These are phyloP conservation scores for Astreopora myriophthalma DNA, from an alignment of 64 coral and sea anemone species.

Conservation along the genomic window DNA sequence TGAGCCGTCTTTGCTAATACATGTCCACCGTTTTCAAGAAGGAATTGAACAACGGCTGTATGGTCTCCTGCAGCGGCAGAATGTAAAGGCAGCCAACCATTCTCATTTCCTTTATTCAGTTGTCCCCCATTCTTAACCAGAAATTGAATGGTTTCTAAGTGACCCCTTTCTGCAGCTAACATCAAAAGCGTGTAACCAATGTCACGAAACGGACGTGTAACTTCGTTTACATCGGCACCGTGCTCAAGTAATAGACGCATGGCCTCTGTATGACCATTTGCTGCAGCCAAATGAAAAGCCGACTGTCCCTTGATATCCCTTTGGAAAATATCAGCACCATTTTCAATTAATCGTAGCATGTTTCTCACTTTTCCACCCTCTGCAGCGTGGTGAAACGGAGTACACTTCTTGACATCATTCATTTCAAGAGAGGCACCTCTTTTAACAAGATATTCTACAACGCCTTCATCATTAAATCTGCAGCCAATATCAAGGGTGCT, in stretches of 20 bases:
- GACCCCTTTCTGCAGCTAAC: background rate
- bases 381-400: background rate
- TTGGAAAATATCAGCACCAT: background rate
- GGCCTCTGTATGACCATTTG: background rate
- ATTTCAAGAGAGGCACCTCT: background rate
- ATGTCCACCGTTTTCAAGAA: background rate
- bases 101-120: background rate
- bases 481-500: slow-evolving; percentile 69
- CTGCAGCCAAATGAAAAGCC: background rate
- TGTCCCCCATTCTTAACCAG: background rate
- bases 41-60: background rate
- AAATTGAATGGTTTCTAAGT: background rate
- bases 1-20: background rate
- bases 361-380: background rate
- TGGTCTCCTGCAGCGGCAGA: background rate
- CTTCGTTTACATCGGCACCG: background rate
- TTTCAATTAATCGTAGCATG: background rate
- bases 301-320: background rate
- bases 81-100: background rate
- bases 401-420: background rate
- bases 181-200: background rate
- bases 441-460: background rate
- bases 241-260: background rate
- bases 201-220: background rate
- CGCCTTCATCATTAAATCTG: slow-evolving; percentile 1